These are phyloP conservation scores for Brachycybe producta DNA, from an alignment of 2,888 invertebrate species.

Conservation along the genomic window DNA sequence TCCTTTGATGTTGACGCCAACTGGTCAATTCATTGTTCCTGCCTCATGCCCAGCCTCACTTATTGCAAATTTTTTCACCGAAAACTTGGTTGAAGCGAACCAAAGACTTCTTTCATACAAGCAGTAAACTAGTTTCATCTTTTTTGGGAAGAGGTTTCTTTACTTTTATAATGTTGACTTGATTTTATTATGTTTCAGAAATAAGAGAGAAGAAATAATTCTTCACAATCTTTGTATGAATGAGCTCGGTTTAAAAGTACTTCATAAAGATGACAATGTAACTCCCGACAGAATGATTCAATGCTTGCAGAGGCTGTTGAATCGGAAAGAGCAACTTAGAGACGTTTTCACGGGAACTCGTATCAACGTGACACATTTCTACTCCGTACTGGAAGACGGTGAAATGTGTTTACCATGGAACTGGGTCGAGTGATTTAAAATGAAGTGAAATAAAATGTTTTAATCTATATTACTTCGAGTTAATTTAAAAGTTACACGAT, in stretches of 20 bases:
- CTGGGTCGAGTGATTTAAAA: conserved; percentile 40
- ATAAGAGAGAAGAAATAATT: conserved; percentile 65
- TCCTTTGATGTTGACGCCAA: conserved; percentile 82
- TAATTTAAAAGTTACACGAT: too few species aligned
- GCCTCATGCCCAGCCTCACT: conserved; percentile 79
- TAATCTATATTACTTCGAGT: too few species aligned
- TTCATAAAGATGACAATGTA: conserved; percentile 80
- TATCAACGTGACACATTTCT: conserved; percentile 75
- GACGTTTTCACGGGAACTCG: conserved; percentile 48
- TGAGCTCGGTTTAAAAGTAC: conserved; percentile 52
- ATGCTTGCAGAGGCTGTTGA: conserved; percentile 59
- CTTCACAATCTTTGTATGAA: conserved; percentile 50
- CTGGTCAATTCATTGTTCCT: conserved; percentile 84
- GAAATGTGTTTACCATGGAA: conserved; percentile 89
- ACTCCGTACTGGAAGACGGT: conserved; percentile 79
- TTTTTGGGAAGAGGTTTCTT: background rate
- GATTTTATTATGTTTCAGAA: conserved; percentile 43
- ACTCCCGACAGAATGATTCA: conserved; percentile 79
- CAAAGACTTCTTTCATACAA: conserved; percentile 57
- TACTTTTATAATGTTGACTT: too few species aligned
- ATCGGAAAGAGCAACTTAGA: conserved; percentile 33
- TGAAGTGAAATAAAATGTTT: background rate
- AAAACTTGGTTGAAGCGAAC: conserved; percentile 60
- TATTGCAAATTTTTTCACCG: conserved; percentile 66
- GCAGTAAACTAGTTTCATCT: conserved; percentile 43